A percentile compares a stretch with the other conserved stretches of the same genome.
Evolutionary conservation across 2,797 vertebrate species (phyloP).

Genomic region (Sphaeramia orbicularis): DNA sequence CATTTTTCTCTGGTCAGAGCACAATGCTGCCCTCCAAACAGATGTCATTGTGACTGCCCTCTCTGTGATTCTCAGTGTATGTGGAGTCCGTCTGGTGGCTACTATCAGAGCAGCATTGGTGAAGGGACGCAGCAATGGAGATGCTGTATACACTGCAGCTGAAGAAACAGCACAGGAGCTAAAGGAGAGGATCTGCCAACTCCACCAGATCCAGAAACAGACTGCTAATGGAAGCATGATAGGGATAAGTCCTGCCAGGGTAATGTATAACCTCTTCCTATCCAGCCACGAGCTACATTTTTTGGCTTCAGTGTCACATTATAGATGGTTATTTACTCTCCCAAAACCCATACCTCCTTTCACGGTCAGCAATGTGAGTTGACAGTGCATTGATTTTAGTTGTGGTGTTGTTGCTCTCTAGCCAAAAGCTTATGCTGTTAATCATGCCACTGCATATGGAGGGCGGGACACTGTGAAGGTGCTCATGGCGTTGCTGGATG

Average conservation of each 20-base stretch:
- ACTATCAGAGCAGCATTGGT: constrained; percentile 89
- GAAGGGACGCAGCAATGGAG: constrained; percentile 89
- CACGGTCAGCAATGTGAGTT: constrained; percentile 2
- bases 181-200: constrained; percentile 88
- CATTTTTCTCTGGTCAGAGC: background rate
- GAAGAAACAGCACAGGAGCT: constrained; percentile 87
- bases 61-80: constrained; percentile 80
- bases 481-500: constrained; percentile 90
- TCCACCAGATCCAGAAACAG: constrained; percentile 82
- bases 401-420: constrained; percentile 58
- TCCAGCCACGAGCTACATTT: constrained; percentile 18
- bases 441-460: constrained; percentile 91
- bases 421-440: constrained; percentile 91
- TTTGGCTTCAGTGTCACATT: constrained; percentile 1
- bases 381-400: constrained; percentile 16
- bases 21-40: background rate
- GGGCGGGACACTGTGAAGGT: constrained; percentile 92
- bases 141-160: constrained; percentile 82
- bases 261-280: constrained; percentile 74
- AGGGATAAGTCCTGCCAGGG: constrained; percentile 93
- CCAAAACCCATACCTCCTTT: constrained; percentile 8
- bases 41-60: constrained; percentile 19
- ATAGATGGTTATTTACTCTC: background rate
- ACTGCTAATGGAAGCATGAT: constrained; percentile 53
- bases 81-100: constrained; percentile 87